Percentiles rank a stretch among this genome's conserved stretches.
Evolutionary conservation across 1,140 invertebrate genomes (phyloP).

Genomic region (Dendroctonus valens): DNA sequence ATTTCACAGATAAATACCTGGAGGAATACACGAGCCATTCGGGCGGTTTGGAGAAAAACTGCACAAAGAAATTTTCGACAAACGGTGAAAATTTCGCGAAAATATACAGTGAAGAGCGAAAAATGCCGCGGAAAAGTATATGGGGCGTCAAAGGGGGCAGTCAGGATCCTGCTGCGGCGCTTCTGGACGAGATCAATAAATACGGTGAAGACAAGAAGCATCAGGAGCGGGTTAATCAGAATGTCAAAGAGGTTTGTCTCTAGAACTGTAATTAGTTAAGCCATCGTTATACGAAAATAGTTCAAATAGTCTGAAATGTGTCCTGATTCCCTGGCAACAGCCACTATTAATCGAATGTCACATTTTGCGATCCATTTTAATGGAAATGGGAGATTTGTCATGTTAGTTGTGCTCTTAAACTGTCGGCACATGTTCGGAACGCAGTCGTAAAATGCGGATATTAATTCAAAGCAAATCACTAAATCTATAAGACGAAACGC

Average conservation of each 20-base stretch:
- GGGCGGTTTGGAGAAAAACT: conserved; percentile 14
- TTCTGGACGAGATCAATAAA: conserved; percentile 37
- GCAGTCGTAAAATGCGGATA: no score
- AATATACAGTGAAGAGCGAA: conserved; percentile 5
- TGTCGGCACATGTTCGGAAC: no score
- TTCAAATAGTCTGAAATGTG: no score
- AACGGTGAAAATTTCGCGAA: conserved; percentile 1
- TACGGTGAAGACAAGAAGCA: conserved; percentile 39
- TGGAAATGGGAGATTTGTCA: background rate
- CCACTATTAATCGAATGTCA: no score
- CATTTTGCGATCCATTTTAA: background rate
- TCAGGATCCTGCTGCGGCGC: conserved; percentile 26
- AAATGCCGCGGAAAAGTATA: conserved; percentile 33
- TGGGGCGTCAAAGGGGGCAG: conserved; percentile 14
- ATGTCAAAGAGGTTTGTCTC: conserved; percentile 45
- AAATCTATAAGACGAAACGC: no score
- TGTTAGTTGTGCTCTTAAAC: background rate
- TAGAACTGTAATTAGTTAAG: no score
- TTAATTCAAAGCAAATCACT: no score
- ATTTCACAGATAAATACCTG: conserved; percentile 19
- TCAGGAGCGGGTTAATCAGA: conserved; percentile 41
- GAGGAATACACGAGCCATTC: conserved; percentile 23
- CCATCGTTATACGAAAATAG: no score
- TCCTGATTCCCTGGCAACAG: no score
- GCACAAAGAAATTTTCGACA: background rate